Base-by-base conservation (phyloP, 2,113 vertebrate genomes). In the Sylvietta virens region DNA sequence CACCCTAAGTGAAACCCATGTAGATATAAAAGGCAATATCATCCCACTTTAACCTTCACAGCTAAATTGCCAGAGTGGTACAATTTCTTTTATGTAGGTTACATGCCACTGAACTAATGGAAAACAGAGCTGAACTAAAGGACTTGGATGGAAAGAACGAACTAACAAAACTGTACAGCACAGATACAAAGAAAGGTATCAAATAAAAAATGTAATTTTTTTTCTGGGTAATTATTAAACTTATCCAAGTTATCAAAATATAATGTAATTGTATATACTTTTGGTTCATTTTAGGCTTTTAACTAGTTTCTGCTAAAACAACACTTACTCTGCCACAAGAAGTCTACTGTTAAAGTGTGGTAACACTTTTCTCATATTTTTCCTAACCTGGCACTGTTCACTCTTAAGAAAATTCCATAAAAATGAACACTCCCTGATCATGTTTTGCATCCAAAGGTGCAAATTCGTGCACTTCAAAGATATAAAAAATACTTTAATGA, bases 41-140 rank as follows among this genome's bases (percentile, higher is more conserved):
- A 73, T 23, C 96, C 94, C 97, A 96, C 95, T 98, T 98, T 97
- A 97, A 96, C 96, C 88, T 97, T 98, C 95, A 97, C 97, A 97
- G 98, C 96, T 97, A 98, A 98, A 98, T 98, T 97, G 97, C 95
- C 85, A 81, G 88, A 96, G 93, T 82, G 74, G 26, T 88, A 89
- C 96, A 94, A 96, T 97, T 98, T 97, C 95, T 94, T 96, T 97
- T 92, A 88, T 92, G 93, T 61, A 92, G 86, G 76, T 96, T 95
- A 86, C 95, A 97, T 95, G 84, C 88, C 92, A 90, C 61, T 81
- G 95, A 98, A 97, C 93, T 97, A 97, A 97, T 96, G 94, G 74
- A 86, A 96, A 95, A 92, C 17, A 92, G 83, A 95, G 94, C 60
- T 39, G 65, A 97, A 96, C 65, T 70, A 71, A 93, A 93, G 74